phyloP scores from a whole-genome alignment of 2,888 invertebrate species.

The Agelastica alni region DNA sequence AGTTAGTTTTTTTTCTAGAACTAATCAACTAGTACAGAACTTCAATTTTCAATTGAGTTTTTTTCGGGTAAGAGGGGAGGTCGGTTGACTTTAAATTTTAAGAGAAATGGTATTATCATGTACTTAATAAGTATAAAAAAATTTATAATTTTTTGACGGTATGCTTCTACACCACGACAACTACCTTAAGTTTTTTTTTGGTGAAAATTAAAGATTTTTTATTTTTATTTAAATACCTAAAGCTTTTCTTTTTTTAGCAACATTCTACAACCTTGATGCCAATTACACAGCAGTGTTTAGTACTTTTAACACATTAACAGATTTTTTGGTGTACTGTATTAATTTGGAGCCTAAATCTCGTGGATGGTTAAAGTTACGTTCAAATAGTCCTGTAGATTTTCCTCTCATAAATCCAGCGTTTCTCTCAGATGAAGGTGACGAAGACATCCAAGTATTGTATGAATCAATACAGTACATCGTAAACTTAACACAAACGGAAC shows the following conservation, averaged over 20 bases:
- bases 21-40: too few species aligned
- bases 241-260: background rate
- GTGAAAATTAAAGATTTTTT: background rate
- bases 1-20: too few species aligned
- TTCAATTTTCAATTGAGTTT: too few species aligned
- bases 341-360: conserved; percentile 42
- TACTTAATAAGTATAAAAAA: too few species aligned
- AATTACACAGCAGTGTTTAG: background rate
- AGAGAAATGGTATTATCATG: too few species aligned
- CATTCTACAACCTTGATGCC: conserved; percentile 3
- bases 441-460: conserved; percentile 69
- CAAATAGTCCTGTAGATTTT: conserved; percentile 42
- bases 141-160: too few species aligned
- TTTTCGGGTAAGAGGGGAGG: too few species aligned
- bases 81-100: too few species aligned
- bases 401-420: conserved; percentile 43
- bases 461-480: conserved; percentile 58
- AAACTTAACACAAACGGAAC: conserved; percentile 55
- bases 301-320: background rate
- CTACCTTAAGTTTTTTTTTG: too few species aligned
- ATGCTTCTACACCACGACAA: too few species aligned
- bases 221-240: background rate
- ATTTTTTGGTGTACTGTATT: background rate
- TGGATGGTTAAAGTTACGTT: conserved; percentile 42
- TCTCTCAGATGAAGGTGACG: conserved; percentile 32